A percentile compares a stretch with the other conserved stretches of the same genome.
phyloP scores from a whole-genome alignment of 1,140 invertebrate genomes.

The Schlechtendalia chinensis region DNA sequence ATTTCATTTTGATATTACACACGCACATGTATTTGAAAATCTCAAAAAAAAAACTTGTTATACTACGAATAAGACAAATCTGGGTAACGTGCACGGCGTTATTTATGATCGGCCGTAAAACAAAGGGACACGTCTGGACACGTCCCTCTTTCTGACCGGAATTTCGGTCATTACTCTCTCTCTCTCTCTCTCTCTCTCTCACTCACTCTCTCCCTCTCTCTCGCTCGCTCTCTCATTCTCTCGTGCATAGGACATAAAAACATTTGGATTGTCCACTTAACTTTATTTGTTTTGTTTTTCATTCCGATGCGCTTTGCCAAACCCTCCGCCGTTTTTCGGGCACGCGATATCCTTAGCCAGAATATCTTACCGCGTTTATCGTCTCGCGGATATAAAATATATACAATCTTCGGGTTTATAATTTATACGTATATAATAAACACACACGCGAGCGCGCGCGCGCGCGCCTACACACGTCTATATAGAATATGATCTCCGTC shows the following conservation, averaged over 20 bases:
- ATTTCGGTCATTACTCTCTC: slow-evolving; percentile 35
- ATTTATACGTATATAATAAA: not conserved
- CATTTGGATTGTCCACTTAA: slow-evolving; percentile 29
- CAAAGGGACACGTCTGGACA: slow-evolving; percentile 34
- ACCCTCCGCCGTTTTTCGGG: not conserved
- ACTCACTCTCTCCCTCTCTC: not conserved
- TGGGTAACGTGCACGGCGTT: slow-evolving; percentile 29
- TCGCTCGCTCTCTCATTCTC: not conserved
- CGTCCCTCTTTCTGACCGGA: slow-evolving; percentile 6
- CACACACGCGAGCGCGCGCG: no score
- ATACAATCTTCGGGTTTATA: slow-evolving; percentile 24
- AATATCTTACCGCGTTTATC: slow-evolving; percentile 10
- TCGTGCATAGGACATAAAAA: not conserved
- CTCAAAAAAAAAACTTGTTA: slow-evolving; percentile 37
- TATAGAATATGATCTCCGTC: not conserved
- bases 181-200: not conserved
- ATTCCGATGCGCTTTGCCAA: not conserved
- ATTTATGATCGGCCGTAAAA: slow-evolving; percentile 44
- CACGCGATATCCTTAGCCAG: not conserved
- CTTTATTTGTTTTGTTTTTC: slow-evolving; percentile 32
- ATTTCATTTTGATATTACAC: slow-evolving; percentile 18
- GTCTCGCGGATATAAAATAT: no score
- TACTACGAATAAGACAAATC: slow-evolving; percentile 42
- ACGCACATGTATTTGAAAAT: not conserved
- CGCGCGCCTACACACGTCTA: not conserved